Base-by-base conservation (phyloP, 2,888 invertebrate species). In the Metopia argyrocephala region DNA sequence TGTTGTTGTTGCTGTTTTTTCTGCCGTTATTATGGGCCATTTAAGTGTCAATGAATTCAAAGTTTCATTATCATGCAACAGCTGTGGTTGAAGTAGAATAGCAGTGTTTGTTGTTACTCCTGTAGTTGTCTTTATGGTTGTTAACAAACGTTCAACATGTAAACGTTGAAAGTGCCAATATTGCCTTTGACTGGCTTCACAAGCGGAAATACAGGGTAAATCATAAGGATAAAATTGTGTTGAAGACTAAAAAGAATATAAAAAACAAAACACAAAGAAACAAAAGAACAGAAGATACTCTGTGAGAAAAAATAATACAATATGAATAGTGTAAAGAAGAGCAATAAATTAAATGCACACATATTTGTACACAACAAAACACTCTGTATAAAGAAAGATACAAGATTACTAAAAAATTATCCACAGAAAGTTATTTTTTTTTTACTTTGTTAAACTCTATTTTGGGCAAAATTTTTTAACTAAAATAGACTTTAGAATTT, bases 131-230 rank as follows among this genome's bases (percentile, higher is more conserved):
- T 46, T 48, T 20, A 59, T 31, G 5, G 78, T 69, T 69, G 83
- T 82, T 66, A 87, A 86, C 69, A 84, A 38, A 28, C 76, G 68
- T 20, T 83, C 79, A 82, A 87, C 85, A 62, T 85, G 84, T 83
- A 85, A 46, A 4, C 87, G 85, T 81, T 86, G 86, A 21, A 85
- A 81, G 68, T 86, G 85, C 89, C 86, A 87, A 78, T 89, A 88
- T 15, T 85, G 85, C 2, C 88, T 78, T 76, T 88, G 88, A 2
- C 89, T 85, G 85, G 86, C 85, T 83, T 89, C 88, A 54, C 89
- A 89, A 68, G 89, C 87, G 27, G 86, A 85, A 61, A 89, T 89
- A 80, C 89, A 89, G 56, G 89, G 88, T 83, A 89, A 82, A 76
- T 89, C 89, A 65, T 84, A 85, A 2, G 87, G 87, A 83, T 87